Base-by-base conservation (phyloP, 1,140 invertebrate species). In the Gonioctena quinquepunctata region DNA sequence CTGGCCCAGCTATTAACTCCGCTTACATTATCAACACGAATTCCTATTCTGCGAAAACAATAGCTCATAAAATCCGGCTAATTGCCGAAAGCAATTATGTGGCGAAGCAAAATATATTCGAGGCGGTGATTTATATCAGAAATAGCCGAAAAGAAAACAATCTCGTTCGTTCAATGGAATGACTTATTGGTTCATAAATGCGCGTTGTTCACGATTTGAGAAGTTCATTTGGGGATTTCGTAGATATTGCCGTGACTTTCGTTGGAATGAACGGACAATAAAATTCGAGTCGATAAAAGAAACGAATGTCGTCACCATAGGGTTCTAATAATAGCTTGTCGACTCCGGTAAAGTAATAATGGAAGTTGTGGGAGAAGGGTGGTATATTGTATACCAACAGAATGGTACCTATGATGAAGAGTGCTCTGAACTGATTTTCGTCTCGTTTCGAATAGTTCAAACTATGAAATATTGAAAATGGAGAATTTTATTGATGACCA, bases 211-310 rank as follows among this genome's bases (percentile, higher is more conserved):
- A 19, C 21, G 54, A 25, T 57, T 62, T 62, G 6, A 4, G 2
- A 26, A 42, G 60, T 42, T 27, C 28, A 42, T 62, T 62, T 62
- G 16, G 26, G 25, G 16, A 6, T 16, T 62, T 19, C n/a, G 2
- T 18, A 62, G 16, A 13, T 42, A 62, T 28, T 18, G 28, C 28
- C 25, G 8, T 33, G 25, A 62, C 60, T 62, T 62, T 62, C 18
- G 23, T 1, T 27, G 16, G 26, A 62, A 62, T 62, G 28, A 62
- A 62, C 28, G 26, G 28, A 21, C 25, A 28, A 62, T 62, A 19
- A 62, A 62, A 27, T 42, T 62, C 18, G n/a, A 42, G 25, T 28
- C 28, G 28, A 62, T 26, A 62, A 42, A 57, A 62, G 28, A 62
- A 62, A 62, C 13, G 22, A 13, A 27, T 27, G 13, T 18, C 28